Percentiles rank a stretch among this genome's conserved stretches.
Evolutionary conservation across 2,888 invertebrate species (phyloP).

Genomic region (Dexiosoma caninum): DNA sequence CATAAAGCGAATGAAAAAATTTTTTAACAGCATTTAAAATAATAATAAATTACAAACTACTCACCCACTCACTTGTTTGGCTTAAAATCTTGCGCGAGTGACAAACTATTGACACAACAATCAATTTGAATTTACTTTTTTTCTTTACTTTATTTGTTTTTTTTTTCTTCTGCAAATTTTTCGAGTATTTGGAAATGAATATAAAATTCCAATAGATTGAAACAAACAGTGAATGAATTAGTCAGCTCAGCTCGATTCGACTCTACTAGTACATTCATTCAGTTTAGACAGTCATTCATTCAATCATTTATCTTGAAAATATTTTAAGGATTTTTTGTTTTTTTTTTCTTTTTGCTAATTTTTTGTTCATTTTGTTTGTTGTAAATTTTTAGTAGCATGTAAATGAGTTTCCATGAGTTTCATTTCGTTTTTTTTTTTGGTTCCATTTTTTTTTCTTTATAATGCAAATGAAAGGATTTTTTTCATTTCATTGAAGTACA

Average conservation of each 20-base stretch:
- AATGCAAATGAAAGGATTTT: not conserved
- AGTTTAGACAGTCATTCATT: constrained; percentile 41
- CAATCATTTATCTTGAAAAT: constrained; percentile 58
- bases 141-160: too few species aligned
- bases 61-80: not conserved
- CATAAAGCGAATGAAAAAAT: not conserved
- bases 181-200: constrained; percentile 15
- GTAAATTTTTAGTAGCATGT: constrained; percentile 49
- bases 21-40: not conserved
- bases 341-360: not conserved
- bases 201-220: constrained; percentile 35
- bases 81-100: constrained; percentile 41
- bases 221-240: constrained; percentile 32
- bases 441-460: too few species aligned
- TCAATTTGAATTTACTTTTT: constrained; percentile 60
- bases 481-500: not conserved
- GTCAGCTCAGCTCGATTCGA: constrained; percentile 1
- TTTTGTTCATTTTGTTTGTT: constrained; percentile 22
- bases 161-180: not conserved
- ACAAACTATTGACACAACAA: constrained; percentile 63
- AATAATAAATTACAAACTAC: constrained; percentile 31
- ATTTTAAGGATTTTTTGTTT: constrained; percentile 26
- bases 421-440: constrained; percentile 1
- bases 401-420: constrained; percentile 54
- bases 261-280: constrained; percentile 17